A percentile compares a stretch with the other conserved stretches of the same genome.
phyloP scores from a whole-genome alignment of 2,113 vertebrate genomes.

The Cryptomyrus ogoouensis region DNA sequence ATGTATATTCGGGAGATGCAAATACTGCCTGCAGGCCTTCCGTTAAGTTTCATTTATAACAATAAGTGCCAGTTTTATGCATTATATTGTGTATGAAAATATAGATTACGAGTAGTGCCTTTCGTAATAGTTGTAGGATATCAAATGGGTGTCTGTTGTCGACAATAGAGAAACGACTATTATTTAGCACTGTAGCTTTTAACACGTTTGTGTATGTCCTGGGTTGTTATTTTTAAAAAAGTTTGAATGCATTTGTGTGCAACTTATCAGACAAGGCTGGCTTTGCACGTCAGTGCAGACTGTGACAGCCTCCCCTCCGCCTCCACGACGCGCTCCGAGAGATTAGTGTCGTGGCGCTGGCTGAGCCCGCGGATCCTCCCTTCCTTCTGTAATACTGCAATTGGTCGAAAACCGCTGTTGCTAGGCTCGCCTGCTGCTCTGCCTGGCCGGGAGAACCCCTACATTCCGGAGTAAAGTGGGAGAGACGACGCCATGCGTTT shows the following conservation, averaged over 20 bases:
- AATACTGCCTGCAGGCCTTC: neutral
- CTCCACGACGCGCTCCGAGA: neutral
- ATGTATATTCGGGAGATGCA: neutral
- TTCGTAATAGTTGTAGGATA: neutral
- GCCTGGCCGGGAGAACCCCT: slow-evolving; percentile 11
- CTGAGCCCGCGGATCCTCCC: slow-evolving; percentile 13
- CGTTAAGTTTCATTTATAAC: neutral
- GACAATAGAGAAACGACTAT: neutral
- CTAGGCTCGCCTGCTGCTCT: slow-evolving; percentile 30
- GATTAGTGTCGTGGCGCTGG: slow-evolving; percentile 16
- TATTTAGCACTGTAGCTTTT: neutral
- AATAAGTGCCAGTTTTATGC: neutral
- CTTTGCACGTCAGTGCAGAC: neutral
- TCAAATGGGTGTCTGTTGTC: neutral
- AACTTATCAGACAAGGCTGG: neutral
- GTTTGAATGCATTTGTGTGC: neutral
- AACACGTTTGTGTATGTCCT: neutral
- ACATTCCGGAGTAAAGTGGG: slow-evolving; percentile 18
- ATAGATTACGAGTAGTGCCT: neutral
- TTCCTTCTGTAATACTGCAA: slow-evolving; percentile 15
- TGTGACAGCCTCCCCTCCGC: neutral
- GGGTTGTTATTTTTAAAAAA: neutral
- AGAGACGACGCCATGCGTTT: neutral
- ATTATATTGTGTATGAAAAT: neutral
- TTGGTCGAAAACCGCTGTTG: slow-evolving; percentile 25